Base-by-base conservation (phyloP, 2,888 invertebrate species). In the Hydraecia micacea region DNA sequence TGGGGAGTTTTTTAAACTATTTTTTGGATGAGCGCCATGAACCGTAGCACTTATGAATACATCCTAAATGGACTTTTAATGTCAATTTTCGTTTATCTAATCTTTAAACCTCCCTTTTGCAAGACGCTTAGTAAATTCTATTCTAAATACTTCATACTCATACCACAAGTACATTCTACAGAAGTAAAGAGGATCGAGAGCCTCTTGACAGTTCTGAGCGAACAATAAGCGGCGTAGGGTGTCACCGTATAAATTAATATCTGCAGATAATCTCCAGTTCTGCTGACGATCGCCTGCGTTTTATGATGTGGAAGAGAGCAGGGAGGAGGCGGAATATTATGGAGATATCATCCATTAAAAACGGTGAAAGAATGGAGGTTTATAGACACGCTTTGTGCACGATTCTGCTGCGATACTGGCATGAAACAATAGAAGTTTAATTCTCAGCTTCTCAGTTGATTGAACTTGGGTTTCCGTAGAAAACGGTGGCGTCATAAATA, bases 231-330 rank as follows among this genome's bases (percentile, higher is more conserved):
- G 13, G 9, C 36, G 63, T 39, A n/a, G 82, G 77, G 75, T 55
- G 86, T 80, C 77, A 70, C n/a, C 58, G 79, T 60, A 77, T 84
- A 86, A 63, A 88, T 88, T 84, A 88, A 84, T 86, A 88, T 81
- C 87, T 84, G 73, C 55, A 68, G 79, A 80, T 84, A 49, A 80
- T 84, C 79, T 73, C 32, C 49, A 77, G 77, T 69, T 74, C 62
- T 73, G 82, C 85, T 82, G 83, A 84, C 84, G 68, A 66, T 18
- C n/a, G 80, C 32, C 88, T 86, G 86, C 79, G 74, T 65, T 88
- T 89, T 89, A 88, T 88, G 88, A 70, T 5, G 62, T 67, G 70
- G 73, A 80, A 83, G 63, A 63, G 36, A 63, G 70, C 69, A 79
- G 32, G 65, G 49, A 46, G 36, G 46, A 68, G 74, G 68, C 39